A percentile compares a stretch with the other conserved stretches of the same genome.
phyloP scores from a whole-genome alignment of 2,888 invertebrate genomes.

The Temnothorax ravouxi region DNA sequence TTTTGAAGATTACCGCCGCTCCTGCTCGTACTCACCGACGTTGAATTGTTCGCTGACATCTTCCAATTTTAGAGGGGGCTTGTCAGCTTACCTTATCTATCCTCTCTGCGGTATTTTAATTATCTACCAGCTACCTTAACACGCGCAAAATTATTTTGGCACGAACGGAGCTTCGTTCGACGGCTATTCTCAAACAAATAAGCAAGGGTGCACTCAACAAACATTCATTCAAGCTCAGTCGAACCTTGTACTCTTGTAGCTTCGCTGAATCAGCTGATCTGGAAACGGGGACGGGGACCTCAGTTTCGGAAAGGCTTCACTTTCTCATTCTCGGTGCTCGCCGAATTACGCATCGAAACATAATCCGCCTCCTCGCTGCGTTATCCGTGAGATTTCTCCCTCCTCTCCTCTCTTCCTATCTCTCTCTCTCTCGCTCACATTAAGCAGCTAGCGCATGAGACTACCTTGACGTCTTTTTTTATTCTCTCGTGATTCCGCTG shows the following conservation, averaged over 20 bases:
- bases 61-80: constrained; percentile 24
- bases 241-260: background rate
- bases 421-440: background rate
- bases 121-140: background rate
- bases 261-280: constrained; percentile 37
- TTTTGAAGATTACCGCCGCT: constrained; percentile 74
- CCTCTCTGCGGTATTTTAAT: background rate
- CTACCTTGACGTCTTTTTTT: constrained; percentile 50
- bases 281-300: background rate
- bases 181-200: background rate
- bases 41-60: constrained; percentile 73
- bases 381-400: background rate
- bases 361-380: background rate
- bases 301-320: background rate
- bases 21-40: constrained; percentile 70
- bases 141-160: background rate
- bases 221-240: constrained; percentile 1
- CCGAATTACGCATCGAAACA: background rate
- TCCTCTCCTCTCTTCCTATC: background rate
- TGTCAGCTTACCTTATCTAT: background rate
- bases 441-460: constrained; percentile 30
- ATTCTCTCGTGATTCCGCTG: constrained; percentile 43
- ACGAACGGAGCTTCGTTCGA: background rate
- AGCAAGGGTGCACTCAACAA: background rate
- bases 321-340: background rate